Conservation (phyloP, 2,888 invertebrate genomes). For the Congeria kusceri region DNA sequence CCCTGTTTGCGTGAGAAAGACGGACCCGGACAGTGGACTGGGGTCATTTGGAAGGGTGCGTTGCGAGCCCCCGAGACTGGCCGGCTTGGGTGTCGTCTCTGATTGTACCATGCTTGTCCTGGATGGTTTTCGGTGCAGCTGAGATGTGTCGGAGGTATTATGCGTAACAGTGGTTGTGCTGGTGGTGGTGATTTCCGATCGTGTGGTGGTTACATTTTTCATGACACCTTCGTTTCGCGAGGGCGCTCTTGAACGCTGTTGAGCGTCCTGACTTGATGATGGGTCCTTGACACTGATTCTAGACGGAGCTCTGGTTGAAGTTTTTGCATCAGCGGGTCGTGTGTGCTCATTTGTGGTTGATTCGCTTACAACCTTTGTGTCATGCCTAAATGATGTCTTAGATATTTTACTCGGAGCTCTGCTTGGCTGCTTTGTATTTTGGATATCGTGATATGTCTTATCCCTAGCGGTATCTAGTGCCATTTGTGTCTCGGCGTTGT, state of each 20-base stretch:
- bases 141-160: too few relatives aligned
- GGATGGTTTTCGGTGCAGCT: too few relatives aligned
- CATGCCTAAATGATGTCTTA: background rate
- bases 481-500: slow-evolving; percentile 53
- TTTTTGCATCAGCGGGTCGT: slow-evolving; percentile 14
- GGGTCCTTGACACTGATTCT: slow-evolving; percentile 31
- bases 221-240: slow-evolving; percentile 21
- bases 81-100: too few relatives aligned
- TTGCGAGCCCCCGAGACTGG: background rate
- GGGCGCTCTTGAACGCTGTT: slow-evolving; percentile 23
- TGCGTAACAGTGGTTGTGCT: too few relatives aligned
- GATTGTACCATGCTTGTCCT: too few relatives aligned
- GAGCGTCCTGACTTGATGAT: slow-evolving; percentile 2
- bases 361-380: background rate
- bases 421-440: slow-evolving; percentile 6
- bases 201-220: too few relatives aligned
- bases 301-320: slow-evolving; percentile 39
- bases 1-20: slow-evolving; percentile 1
- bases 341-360: background rate
- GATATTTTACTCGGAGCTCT: slow-evolving; percentile 16
- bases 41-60: background rate
- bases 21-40: background rate
- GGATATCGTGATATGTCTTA: slow-evolving; percentile 5
- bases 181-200: too few relatives aligned
- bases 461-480: slow-evolving; percentile 42